Conservation (phyloP, 2,888 invertebrate species). For the Aethes cnicana region DNA sequence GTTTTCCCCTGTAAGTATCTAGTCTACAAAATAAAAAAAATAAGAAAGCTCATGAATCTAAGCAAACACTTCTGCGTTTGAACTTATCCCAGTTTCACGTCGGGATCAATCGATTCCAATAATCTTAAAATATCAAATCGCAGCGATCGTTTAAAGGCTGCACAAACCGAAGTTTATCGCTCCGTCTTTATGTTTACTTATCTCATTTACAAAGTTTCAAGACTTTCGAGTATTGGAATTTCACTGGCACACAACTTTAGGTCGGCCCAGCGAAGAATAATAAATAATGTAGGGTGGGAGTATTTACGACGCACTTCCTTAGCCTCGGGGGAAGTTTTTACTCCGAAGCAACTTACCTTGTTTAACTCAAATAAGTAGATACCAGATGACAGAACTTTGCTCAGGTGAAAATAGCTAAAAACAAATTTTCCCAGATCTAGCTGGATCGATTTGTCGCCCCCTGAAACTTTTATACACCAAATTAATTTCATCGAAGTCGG, state of each 20-base stretch:
- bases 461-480: no score
- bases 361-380: no score
- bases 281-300: conserved; percentile 11
- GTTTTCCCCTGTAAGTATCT: no score
- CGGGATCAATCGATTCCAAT: conserved; percentile 21
- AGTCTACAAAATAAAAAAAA: no score
- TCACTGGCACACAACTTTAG: conserved; percentile 1
- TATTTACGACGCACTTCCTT: conserved; percentile 16
- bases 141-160: conserved; percentile 18
- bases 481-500: no score
- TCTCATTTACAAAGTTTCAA: conserved; percentile 9
- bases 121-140: conserved; percentile 17
- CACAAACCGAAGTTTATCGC: conserved; percentile 13
- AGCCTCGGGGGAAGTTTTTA: neutral
- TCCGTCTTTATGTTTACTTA: conserved; percentile 8
- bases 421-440: no score
- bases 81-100: no score
- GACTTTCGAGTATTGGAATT: conserved; percentile 9
- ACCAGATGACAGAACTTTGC: no score
- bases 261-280: neutral
- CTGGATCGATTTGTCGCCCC: no score
- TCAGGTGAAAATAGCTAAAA: no score
- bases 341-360: neutral
- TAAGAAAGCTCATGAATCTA: no score
- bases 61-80: no score